Evolutionary conservation across 30 jellyfish, hydroid and myxozoan genomes (phyloP), one percentile per base, ranked within the genome.

Genomic region (Mastigias papua): DNA sequence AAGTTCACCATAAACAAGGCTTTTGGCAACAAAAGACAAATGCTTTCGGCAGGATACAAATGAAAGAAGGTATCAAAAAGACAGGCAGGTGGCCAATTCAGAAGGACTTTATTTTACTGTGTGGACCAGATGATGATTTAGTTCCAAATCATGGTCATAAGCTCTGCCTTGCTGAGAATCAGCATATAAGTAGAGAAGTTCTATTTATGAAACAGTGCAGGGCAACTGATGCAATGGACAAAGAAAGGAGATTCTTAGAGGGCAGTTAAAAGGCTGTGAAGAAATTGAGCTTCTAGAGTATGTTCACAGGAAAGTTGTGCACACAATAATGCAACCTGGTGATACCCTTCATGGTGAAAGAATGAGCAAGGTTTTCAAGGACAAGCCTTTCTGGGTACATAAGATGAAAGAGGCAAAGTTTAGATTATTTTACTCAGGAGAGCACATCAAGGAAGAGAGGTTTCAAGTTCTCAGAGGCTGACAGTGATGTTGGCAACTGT

Each of bases 231-330:
- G 69, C 37, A 3, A 33, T 73, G 73, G 85, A 64, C 73, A 73
- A 73, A 73, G 35, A 64, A 73, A 73, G 73, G 85, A 73, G 30
- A 66, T 73, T 20, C 51, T 73, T 73, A 64, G 51, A 10, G 84
- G 50, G 84, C 46, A 73, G 84, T 27, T 73, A 35, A 64, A 69
- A 31, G 34, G 50, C 34, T 73, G 69, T 73, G 54, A 37, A 37
- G 84, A 73, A 73, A 73, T 73, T 73, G 46, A 27, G 34, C 22
- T 73, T 33, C 84, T 73, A 16, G 85, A 73, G n/a, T 73, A 69
- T 73, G 85, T 73, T 0, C 85, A 73, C 73, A 73, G 51, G 48
- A 73, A 73, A 42, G 37, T 73, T n/a, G 51, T 73, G 85, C 85
- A 64, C 22, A 69, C 85, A 73, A 37, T 25, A 73, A 64, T 33